Conservation (phyloP, 2,888 invertebrate species). For the Drosophila aldrichi region DNA sequence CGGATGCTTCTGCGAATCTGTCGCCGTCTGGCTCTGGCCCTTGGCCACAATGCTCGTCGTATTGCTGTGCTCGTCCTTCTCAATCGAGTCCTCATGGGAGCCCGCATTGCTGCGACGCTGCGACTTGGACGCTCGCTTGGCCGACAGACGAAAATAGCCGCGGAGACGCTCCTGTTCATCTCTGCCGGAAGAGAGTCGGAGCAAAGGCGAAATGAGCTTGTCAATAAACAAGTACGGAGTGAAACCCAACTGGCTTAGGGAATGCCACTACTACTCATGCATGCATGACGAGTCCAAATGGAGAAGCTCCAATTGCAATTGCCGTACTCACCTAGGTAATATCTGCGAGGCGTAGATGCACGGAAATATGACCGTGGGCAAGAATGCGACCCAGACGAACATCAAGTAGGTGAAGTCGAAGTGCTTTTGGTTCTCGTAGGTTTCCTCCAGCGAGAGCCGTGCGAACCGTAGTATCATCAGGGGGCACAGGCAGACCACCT, state of each 20-base stretch:
- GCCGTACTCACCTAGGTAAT: conserved; percentile 87
- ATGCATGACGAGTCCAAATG: background rate
- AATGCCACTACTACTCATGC: no score
- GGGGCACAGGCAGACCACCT: conserved; percentile 89
- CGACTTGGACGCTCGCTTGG: conserved; percentile 85
- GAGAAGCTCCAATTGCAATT: no score
- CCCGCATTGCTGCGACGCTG: conserved; percentile 74
- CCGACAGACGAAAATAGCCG: conserved; percentile 87
- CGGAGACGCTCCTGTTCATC: conserved; percentile 87
- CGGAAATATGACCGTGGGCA: conserved; percentile 89
- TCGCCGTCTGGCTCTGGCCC: conserved; percentile 20
- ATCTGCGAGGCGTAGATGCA: conserved; percentile 88
- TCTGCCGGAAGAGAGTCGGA: conserved; percentile 74
- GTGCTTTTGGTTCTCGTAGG: conserved; percentile 89
- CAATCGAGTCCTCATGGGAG: conserved; percentile 83
- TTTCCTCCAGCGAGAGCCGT: conserved; percentile 88
- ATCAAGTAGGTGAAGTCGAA: conserved; percentile 89
- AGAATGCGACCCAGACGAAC: conserved; percentile 90
- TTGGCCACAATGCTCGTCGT: conserved; percentile 75
- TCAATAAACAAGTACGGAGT: no score
- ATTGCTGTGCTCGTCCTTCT: conserved; percentile 82
- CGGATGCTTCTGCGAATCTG: conserved; percentile 20
- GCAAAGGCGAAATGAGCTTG: background rate
- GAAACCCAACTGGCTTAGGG: background rate
- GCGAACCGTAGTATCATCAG: conserved; percentile 88